Conservation (phyloP, 2,797 vertebrate genomes). For the Carduelis carduelis region DNA sequence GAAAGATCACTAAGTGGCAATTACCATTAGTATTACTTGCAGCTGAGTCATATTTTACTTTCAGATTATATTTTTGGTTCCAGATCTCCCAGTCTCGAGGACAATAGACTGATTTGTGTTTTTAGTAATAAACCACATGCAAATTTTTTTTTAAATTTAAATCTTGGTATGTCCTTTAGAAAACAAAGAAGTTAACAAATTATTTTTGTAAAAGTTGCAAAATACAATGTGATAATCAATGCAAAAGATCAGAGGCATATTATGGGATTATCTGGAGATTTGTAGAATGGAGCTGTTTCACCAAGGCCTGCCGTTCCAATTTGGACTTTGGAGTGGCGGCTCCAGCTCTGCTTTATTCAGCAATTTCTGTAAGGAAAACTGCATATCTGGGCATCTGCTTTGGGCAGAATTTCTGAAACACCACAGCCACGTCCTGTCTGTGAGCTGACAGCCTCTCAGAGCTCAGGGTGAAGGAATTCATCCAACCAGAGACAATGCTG, state of each 20-base stretch:
- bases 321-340: neutral
- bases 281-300: neutral
- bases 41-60: slow-evolving; percentile 3
- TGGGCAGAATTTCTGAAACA: neutral
- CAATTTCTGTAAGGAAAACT: rapidly evolving
- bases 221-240: neutral
- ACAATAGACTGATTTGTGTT: neutral
- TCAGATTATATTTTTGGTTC: neutral
- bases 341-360: neutral
- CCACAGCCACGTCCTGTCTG: neutral
- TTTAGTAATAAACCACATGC: neutral
- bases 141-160: neutral
- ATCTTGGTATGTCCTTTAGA: neutral
- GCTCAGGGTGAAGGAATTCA: neutral
- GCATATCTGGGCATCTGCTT: neutral
- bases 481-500: neutral
- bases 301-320: neutral
- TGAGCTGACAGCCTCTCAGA: neutral
- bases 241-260: neutral
- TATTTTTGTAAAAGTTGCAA: neutral
- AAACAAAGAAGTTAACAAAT: neutral
- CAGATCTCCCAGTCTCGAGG: neutral
- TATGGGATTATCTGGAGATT: neutral
- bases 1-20: slow-evolving; percentile 26
- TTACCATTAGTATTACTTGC: neutral